A percentile compares a stretch with the other conserved stretches of the same genome.
These are phyloP conservation scores for Halictus ligatus DNA, from an alignment of 2,888 invertebrate species.

Conservation along the genomic window DNA sequence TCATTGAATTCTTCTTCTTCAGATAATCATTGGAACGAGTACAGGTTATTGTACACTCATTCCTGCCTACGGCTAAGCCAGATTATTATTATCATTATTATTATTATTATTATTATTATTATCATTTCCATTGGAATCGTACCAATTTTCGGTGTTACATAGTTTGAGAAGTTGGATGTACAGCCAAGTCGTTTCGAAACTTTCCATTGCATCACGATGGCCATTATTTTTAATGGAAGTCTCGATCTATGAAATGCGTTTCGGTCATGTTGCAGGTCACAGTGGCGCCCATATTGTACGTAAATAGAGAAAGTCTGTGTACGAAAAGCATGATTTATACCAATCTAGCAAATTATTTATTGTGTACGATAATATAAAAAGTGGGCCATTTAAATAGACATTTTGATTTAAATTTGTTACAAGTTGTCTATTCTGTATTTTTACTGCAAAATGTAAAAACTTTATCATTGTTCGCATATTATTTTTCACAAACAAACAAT, in stretches of 20 bases:
- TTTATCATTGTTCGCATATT: no score
- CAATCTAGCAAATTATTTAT: no score
- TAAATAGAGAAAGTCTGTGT: not conserved
- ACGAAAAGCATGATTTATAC: no score
- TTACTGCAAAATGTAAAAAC: no score
- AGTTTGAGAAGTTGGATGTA: not conserved
- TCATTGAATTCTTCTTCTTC: not conserved
- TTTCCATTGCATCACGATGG: not conserved
- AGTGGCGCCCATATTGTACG: not conserved
- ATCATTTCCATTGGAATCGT: conserved; percentile 2
- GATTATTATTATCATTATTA: not conserved
- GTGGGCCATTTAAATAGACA: no score
- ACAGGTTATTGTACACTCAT: not conserved
- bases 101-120: not conserved
- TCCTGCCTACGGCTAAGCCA: not conserved
- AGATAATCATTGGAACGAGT: not conserved
- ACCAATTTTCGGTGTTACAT: not conserved
- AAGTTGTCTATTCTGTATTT: no score
- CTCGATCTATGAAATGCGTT: not conserved
- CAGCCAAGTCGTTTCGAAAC: not conserved
- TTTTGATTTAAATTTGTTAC: no score
- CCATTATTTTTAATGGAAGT: not conserved
- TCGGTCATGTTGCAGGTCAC: no score
- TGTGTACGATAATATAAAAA: no score
- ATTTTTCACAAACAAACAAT: no score